phyloP scores from a whole-genome alignment of 1,140 invertebrate species.

The Metaphire vulgaris region DNA sequence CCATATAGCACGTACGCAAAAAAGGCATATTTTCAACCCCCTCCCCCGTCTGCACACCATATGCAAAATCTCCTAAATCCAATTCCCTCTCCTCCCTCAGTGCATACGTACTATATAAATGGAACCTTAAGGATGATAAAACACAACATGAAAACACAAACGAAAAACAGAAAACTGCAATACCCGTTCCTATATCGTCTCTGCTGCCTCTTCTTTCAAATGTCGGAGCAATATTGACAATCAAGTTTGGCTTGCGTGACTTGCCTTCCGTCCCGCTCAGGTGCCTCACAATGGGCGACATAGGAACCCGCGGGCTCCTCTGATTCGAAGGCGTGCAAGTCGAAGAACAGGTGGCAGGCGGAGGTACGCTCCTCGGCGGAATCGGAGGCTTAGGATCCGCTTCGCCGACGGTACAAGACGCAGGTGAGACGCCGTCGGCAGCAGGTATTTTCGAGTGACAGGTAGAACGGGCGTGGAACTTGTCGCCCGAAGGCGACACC shows the following conservation, averaged over 20 bases:
- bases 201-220: background rate
- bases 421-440: background rate
- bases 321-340: background rate
- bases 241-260: slow-evolving; percentile 14
- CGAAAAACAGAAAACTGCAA: too few relatives aligned
- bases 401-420: background rate
- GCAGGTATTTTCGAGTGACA: background rate
- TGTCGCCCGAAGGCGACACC: background rate
- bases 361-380: background rate
- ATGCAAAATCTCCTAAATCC: too few relatives aligned
- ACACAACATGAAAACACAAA: too few relatives aligned
- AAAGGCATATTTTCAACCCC: too few relatives aligned
- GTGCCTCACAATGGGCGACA: background rate
- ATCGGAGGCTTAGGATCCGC: background rate
- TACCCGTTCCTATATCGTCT: background rate
- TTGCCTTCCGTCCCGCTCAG: background rate
- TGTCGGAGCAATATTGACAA: background rate
- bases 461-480: background rate
- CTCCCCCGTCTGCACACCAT: too few relatives aligned
- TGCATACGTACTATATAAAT: too few relatives aligned
- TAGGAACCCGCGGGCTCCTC: background rate
- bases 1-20: too few relatives aligned
- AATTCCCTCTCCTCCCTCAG: too few relatives aligned
- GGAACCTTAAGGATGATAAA: too few relatives aligned
- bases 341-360: background rate